Evolutionary conservation across 2,113 vertebrate species (phyloP), one percentile per base, ranked within the genome.

Genomic region (Phocoena sinus): DNA sequence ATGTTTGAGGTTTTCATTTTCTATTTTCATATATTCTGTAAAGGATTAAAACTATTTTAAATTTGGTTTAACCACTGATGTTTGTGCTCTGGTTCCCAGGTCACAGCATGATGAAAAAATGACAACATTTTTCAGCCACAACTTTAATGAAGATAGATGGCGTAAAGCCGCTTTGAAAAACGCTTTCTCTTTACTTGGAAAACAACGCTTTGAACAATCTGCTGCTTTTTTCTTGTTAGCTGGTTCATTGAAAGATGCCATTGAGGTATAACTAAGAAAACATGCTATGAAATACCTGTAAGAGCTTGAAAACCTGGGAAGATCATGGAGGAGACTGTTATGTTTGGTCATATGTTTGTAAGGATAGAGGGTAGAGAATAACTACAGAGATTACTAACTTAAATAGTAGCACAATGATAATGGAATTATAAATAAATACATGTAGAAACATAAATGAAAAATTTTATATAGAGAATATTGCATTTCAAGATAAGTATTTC

Each of bases 121-220:
- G 99, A 99, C 99, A 77, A 98, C 99, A 77, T 99, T 99, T 98
- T 99, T 99, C 98, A 99, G 99, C 97, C 99, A 99, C 98, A 99
- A 99, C 98, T 99, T 99, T 98, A 99, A 73, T 81, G 99, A 99
- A 98, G 99, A 99, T 76, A 99, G 99, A 88, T 99, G 99, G 99
- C 98, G 99, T 84, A 99, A 99, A 98, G 99, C 99, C 36, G 99
- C 99, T 93, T 98, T 99, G 98, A 99, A 99, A 98, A 99, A 99
- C 38, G 99, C 99, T 83, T 99, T 99, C 98, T 99, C 99, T 91
- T 98, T 99, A 98, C 98, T 99, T 98, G 99, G 99, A 87, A 99
- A 99, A 98, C 99, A 99, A 95, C 99, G 99, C 91, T 99, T 99
- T 98, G 99, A 99, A 97, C 99, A 99, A 80, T 99, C 99, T 0